phyloP scores from a whole-genome alignment of 2,888 invertebrate genomes.

The Megastigmus dorsalis region DNA sequence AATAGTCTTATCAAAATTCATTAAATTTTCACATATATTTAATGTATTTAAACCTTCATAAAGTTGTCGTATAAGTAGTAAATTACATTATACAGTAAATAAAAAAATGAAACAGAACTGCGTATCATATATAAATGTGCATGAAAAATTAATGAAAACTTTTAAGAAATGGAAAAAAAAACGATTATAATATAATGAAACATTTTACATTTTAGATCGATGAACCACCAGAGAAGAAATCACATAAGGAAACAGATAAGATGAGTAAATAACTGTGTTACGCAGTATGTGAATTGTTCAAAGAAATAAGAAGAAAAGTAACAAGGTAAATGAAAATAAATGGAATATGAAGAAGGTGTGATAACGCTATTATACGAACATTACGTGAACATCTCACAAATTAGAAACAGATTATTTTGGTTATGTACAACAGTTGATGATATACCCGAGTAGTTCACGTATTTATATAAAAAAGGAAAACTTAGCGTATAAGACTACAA shows the following conservation, averaged over 20 bases:
- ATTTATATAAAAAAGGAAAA: constrained; percentile 64
- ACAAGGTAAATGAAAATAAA: constrained; percentile 43
- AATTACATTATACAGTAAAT: no score
- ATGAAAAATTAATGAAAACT: no score
- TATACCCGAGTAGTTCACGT: constrained; percentile 72
- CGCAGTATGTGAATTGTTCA: constrained; percentile 61
- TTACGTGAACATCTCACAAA: constrained; percentile 68
- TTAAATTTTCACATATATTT: neutral
- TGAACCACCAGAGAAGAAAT: constrained; percentile 72
- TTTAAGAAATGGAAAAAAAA: no score
- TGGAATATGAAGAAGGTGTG: constrained; percentile 58
- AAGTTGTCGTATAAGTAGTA: neutral
- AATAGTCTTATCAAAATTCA: neutral
- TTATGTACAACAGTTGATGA: constrained; percentile 71
- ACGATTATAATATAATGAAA: neutral
- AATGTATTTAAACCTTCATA: neutral
- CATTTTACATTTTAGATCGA: constrained; percentile 68
- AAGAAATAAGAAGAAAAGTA: constrained; percentile 38
- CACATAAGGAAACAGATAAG: constrained; percentile 72
- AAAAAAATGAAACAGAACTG: no score
- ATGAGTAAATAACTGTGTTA: constrained; percentile 71
- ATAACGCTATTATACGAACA: constrained; percentile 60
- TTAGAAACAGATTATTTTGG: constrained; percentile 74
- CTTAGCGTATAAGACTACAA: constrained; percentile 68
- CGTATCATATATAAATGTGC: no score